These are phyloP conservation scores for Acrocephalus scirpaceus DNA, from an alignment of 2,797 vertebrate genomes.

Conservation along the genomic window DNA sequence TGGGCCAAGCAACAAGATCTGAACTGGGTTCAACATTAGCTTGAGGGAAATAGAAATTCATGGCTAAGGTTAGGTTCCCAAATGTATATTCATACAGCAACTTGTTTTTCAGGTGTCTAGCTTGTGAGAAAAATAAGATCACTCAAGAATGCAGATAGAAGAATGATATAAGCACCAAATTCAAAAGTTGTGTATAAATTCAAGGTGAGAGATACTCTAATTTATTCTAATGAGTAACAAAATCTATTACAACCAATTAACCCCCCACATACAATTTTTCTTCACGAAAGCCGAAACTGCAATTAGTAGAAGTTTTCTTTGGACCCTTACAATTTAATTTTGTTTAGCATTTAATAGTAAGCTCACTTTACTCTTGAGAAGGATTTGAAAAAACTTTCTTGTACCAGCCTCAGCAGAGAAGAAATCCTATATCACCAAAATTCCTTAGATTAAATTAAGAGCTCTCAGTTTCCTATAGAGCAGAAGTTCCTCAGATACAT, in stretches of 20 bases:
- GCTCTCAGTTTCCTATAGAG: neutral
- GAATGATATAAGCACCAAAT: neutral
- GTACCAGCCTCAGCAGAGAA: neutral
- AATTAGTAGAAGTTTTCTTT: neutral
- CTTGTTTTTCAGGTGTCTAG: neutral
- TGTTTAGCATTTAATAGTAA: neutral
- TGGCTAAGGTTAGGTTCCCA: neutral
- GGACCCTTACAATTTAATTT: neutral
- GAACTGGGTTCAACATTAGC: neutral
- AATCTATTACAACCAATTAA: neutral
- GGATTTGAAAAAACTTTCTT: neutral
- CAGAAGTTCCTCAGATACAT: neutral
- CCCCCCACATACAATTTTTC: accelerated
- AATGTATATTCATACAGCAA: neutral
- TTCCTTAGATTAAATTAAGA: neutral
- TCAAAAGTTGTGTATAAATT: neutral
- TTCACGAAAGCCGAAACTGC: neutral
- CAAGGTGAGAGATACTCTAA: neutral
- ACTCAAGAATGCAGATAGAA: neutral
- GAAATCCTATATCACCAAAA: neutral
- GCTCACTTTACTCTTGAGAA: neutral
- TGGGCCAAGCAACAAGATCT: neutral
- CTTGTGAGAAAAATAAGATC: neutral
- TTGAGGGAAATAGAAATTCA: neutral
- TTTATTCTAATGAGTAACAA: neutral